Evolutionary conservation across 92 coral and sea anemone genomes (phyloP).

Genomic region (Muricea muricata): DNA sequence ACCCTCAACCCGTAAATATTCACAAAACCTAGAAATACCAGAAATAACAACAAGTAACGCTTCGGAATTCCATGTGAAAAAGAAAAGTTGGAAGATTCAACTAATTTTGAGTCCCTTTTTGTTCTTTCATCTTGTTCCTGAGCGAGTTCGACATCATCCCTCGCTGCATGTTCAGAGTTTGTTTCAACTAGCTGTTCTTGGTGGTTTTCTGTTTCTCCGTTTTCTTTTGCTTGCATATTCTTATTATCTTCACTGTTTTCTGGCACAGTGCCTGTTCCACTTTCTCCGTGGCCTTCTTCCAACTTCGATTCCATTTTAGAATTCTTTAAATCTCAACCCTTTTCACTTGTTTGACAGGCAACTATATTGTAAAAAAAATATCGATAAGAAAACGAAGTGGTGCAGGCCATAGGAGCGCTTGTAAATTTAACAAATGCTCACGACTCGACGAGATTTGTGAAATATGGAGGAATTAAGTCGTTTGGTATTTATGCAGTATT

Average conservation of each 20-base stretch:
- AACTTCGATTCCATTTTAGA: neutral
- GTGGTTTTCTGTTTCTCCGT: neutral
- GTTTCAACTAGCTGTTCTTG: neutral
- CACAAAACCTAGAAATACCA: slow-evolving; percentile 93
- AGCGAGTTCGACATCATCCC: neutral
- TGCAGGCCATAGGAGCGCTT: neutral
- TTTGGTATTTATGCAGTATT: neutral
- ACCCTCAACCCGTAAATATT: slow-evolving; percentile 94
- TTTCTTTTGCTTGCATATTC: neutral
- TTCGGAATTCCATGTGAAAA: slow-evolving; percentile 72
- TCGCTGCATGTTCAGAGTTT: neutral
- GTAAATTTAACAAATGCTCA: too few relatives aligned
- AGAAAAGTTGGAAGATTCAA: neutral
- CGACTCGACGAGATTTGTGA: too few relatives aligned
- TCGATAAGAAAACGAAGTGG: neutral
- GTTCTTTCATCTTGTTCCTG: neutral
- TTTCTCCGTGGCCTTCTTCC: neutral
- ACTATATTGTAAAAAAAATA: neutral
- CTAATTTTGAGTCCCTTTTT: slow-evolving; percentile 1
- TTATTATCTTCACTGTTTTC: neutral
- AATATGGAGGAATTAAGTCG: too few relatives aligned
- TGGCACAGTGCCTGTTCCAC: neutral
- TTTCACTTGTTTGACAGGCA: neutral
- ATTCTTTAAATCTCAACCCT: neutral
- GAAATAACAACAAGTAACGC: slow-evolving; percentile 78